Conservation (phyloP, 2,888 invertebrate species). For the Caenorhabditis doughertyi region DNA sequence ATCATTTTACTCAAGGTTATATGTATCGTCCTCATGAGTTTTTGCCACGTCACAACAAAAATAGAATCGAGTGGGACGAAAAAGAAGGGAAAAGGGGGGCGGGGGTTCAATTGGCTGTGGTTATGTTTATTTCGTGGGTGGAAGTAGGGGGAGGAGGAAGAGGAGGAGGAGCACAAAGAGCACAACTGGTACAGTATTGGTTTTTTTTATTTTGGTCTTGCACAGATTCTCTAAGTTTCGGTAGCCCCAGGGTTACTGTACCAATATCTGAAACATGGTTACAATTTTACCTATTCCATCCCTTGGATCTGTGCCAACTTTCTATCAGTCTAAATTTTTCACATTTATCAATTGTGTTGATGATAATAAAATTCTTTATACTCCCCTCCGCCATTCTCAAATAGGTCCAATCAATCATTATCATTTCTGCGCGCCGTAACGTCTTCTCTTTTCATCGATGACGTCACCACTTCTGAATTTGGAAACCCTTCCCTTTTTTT, state of each 20-base stretch:
- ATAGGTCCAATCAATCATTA: constrained; percentile 50
- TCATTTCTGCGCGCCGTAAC: constrained; percentile 9
- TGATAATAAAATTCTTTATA: background rate
- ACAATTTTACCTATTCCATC: background rate
- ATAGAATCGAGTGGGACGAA: background rate
- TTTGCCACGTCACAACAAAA: background rate
- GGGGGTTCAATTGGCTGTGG: background rate
- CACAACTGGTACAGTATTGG: too few species aligned
- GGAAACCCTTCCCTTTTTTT: background rate
- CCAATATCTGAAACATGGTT: too few species aligned
- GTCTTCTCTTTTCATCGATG: constrained; percentile 8
- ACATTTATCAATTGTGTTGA: background rate
- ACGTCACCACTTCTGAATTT: constrained; percentile 4
- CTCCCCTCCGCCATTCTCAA: too few species aligned
- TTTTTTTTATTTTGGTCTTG: too few species aligned
- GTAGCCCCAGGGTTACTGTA: background rate
- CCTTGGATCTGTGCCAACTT: background rate
- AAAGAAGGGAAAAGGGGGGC: background rate
- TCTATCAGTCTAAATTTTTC: background rate
- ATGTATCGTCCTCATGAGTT: background rate
- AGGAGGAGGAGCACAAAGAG: too few species aligned
- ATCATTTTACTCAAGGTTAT: background rate
- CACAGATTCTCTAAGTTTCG: too few species aligned
- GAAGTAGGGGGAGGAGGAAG: too few species aligned
- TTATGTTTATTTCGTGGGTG: background rate